Percentiles rank a stretch among this genome's conserved stretches.
phyloP scores from a whole-genome alignment of 2,797 vertebrate species.

The Clarias fuscus region DNA sequence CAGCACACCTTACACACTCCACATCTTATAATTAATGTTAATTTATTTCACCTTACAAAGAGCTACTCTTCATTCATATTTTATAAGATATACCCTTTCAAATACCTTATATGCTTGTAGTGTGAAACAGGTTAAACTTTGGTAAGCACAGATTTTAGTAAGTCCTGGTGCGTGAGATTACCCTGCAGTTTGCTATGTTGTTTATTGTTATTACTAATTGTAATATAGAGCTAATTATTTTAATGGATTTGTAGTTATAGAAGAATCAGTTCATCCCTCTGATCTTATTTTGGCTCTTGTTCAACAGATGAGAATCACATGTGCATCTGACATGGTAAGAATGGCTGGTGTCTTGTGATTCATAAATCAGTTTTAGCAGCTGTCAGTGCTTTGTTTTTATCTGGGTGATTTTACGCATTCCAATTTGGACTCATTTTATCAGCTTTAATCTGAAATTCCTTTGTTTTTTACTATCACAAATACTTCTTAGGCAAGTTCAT shows the following conservation, averaged over 20 bases:
- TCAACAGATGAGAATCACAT: conserved; percentile 46
- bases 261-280: conserved; percentile 1
- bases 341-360: conserved; percentile 28
- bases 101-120: neutral
- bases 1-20: neutral
- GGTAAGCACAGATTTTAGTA: neutral
- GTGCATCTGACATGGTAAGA: conserved; percentile 61
- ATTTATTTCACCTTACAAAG: neutral
- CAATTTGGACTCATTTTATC: conserved; percentile 31
- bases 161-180: neutral
- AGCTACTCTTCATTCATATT: neutral
- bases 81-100: neutral
- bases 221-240: neutral
- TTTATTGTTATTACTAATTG: neutral
- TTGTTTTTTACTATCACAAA: conserved; percentile 17
- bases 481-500: neutral
- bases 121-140: neutral
- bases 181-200: neutral
- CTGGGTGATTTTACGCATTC: conserved; percentile 37
- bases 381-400: neutral
- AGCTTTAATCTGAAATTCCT: conserved; percentile 32
- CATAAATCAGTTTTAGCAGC: conserved; percentile 56
- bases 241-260: neutral
- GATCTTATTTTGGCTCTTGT: neutral
- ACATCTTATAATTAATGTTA: neutral